These are phyloP conservation scores for Eucera pruinosa DNA, from an alignment of 2,888 invertebrate species.

Conservation along the genomic window DNA sequence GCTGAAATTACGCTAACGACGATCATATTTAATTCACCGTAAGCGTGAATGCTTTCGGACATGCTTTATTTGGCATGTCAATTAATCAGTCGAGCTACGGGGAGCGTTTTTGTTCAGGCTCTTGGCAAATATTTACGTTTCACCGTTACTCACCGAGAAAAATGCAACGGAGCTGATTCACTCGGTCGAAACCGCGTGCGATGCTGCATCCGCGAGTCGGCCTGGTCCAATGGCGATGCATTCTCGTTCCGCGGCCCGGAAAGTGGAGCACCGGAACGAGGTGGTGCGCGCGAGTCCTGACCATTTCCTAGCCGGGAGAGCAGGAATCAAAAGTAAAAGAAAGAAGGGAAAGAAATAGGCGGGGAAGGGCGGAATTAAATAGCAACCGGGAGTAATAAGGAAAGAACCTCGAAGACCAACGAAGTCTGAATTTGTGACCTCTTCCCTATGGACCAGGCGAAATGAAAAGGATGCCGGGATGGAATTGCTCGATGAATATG, in stretches of 20 bases:
- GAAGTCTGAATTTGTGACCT: background rate
- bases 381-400: conserved; percentile 16
- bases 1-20: conserved; percentile 3
- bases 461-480: conserved; percentile 15
- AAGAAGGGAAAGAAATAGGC: conserved; percentile 17
- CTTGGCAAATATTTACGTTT: conserved; percentile 58
- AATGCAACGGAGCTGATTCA: conserved; percentile 39
- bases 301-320: background rate
- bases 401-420: conserved; percentile 4
- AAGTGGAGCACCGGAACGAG: conserved; percentile 59
- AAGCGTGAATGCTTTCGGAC: conserved; percentile 3
- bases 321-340: background rate
- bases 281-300: conserved; percentile 15
- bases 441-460: background rate
- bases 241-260: conserved; percentile 51
- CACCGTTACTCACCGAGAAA: conserved; percentile 42
- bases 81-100: conserved; percentile 38
- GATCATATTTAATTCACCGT: conserved; percentile 28
- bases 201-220: conserved; percentile 28
- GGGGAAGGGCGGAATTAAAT: conserved; percentile 26
- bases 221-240: conserved; percentile 25
- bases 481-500: conserved; percentile 25
- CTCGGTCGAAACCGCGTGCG: conserved; percentile 27
- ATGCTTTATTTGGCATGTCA: conserved; percentile 33
- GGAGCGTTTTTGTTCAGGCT: conserved; percentile 6